phyloP scores from a whole-genome alignment of 1,140 invertebrate genomes.

The Euschistus heros region DNA sequence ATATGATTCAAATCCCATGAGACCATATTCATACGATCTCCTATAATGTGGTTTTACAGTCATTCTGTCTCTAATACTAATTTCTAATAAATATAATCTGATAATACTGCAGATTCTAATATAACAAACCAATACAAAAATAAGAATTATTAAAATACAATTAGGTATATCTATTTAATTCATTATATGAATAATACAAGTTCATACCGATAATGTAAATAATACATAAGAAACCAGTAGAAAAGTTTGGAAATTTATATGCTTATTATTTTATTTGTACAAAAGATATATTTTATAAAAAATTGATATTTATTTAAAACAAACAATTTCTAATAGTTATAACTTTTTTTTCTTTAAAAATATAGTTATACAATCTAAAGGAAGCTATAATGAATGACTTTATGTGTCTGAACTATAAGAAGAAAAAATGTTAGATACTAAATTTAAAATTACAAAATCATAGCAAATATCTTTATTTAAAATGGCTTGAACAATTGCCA shows the following conservation, averaged over 20 bases:
- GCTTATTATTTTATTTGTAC: slow-evolving; percentile 3
- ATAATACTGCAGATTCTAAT: slow-evolving; percentile 6
- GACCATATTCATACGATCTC: no score
- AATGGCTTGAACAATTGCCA: no score
- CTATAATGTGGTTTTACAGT: no score
- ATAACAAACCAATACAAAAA: slow-evolving; percentile 8
- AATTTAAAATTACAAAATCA: not conserved
- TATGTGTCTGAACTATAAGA: not conserved
- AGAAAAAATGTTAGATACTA: not conserved
- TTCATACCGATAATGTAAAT: slow-evolving; percentile 1
- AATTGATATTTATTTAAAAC: slow-evolving; percentile 5
- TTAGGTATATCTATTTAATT: slow-evolving; percentile 9
- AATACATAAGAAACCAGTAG: slow-evolving; percentile 5
- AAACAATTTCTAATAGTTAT: slow-evolving; percentile 3
- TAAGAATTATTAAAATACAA: slow-evolving; percentile 10
- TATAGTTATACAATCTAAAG: no score
- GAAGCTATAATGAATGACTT: no score
- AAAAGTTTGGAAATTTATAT: slow-evolving; percentile 7
- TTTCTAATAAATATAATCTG: not conserved
- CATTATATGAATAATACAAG: slow-evolving; percentile 1
- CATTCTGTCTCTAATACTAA: not conserved
- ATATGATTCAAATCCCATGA: no score
- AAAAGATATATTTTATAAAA: slow-evolving; percentile 10
- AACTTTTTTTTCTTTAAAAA: slow-evolving; percentile 1
- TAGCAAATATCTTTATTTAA: not conserved